Evolutionary conservation across 2,113 vertebrate genomes (phyloP), one percentile per base, ranked within the genome.

Genomic region (Nothoprocta pentlandii): DNA sequence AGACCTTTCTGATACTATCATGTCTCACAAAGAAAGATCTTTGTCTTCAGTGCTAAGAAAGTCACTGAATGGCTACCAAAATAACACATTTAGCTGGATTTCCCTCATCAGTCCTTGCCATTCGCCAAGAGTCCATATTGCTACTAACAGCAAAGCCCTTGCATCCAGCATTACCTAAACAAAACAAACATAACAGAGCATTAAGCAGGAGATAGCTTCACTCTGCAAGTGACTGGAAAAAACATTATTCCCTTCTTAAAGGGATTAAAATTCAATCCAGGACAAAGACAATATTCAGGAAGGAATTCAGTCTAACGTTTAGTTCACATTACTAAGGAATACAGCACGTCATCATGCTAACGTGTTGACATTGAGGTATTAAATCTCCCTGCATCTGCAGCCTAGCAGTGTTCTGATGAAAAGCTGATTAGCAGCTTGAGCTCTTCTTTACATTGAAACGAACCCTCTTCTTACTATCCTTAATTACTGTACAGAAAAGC

Each of bases 341-440:
- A 47, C 7, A 77, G 2, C 32, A 21, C 49, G 5, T 10, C 41
- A 44, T 64, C 46, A 23, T 1, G 14, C 56, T 26, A 63, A 30
- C 44, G 46, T 4, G 26, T 22, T 77, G 73, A 88, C 67, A 80
- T 3, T 9, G 51, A 86, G 25, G 16, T 4, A 59, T 34, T 39
- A 75, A 71, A 92, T 80, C 87, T 86, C 82, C 53, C 76, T 51
- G 54, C 56, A 54, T 3, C 75, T 77, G 59, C 66, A 92, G 87
- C 87, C 95, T 68, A 83, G 61, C 56, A 30, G 30, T 26, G 47
- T 42, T 78, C 74, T 90, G 58, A 58, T 83, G 61, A 80, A 94
- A 89, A 91, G 73, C 87, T 91, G 41, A 86, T 82, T 74, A 94
- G 54, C 80, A 93, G 80, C 70, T 63, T 91, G 15, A 85, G 12